Conservation (phyloP, 1,140 invertebrate genomes). For the Caenorhabditis remanei region DNA sequence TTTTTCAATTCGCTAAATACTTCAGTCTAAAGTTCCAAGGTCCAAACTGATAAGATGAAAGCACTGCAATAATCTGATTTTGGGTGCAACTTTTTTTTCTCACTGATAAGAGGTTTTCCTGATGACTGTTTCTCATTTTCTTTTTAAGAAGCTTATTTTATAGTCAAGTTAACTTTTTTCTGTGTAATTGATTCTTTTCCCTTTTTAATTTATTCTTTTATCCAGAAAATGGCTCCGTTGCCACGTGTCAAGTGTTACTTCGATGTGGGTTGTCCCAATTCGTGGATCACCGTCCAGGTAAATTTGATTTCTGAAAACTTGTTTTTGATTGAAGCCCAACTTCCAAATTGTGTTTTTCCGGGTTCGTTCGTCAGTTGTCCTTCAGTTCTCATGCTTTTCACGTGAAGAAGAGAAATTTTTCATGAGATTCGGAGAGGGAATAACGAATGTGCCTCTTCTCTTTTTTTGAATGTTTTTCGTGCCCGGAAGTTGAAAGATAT, state of each 20-base stretch:
- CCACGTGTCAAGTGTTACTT: conserved; percentile 46
- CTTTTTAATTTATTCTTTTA: background rate
- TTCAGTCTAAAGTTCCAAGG: background rate
- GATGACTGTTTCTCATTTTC: background rate
- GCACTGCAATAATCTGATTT: conserved; percentile 1
- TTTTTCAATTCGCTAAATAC: background rate
- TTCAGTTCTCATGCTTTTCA: background rate
- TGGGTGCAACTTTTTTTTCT: background rate
- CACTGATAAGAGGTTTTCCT: background rate
- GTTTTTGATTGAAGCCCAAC: background rate
- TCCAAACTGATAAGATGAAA: too few relatives aligned
- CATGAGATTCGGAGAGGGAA: background rate
- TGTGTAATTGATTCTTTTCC: background rate
- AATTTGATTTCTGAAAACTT: background rate
- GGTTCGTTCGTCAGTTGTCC: too few relatives aligned
- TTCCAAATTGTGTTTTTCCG: background rate
- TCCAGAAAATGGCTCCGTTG: conserved; percentile 35
- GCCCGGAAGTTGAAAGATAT: background rate
- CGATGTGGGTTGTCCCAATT: conserved; percentile 36
- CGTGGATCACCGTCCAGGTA: conserved; percentile 38
- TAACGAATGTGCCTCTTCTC: background rate
- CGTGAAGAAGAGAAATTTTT: background rate
- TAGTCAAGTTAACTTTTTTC: background rate
- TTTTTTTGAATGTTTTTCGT: background rate
- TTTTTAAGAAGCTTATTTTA: background rate